Evolutionary conservation across 2,113 vertebrate genomes (phyloP).

Genomic region (Pelobates fuscus): DNA sequence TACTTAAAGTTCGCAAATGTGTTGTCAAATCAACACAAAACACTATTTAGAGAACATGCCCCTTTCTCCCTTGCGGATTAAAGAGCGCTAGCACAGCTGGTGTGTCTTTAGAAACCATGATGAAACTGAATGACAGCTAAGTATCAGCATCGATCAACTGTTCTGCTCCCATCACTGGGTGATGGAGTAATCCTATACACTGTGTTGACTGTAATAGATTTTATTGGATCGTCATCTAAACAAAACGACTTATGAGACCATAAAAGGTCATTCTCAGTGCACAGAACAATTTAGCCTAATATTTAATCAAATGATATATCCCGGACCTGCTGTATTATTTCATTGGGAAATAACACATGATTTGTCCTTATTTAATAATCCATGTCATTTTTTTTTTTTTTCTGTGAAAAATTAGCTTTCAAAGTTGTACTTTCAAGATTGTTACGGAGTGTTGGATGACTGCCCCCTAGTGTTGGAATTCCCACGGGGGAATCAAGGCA

Average conservation of each 20-base stretch:
- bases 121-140: conserved; percentile 18
- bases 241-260: conserved; percentile 22
- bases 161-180: neutral
- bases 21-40: no score
- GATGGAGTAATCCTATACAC: conserved; percentile 39
- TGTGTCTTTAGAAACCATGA: conserved; percentile 23
- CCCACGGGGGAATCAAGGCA: no score
- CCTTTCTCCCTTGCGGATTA: neutral
- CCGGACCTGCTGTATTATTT: neutral
- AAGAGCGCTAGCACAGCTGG: neutral
- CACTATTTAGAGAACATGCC: no score
- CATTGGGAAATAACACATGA: neutral
- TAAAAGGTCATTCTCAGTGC: conserved; percentile 27
- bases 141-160: conserved; percentile 25
- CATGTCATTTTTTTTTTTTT: no score
- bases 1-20: no score
- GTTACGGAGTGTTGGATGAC: no score
- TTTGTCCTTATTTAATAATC: neutral
- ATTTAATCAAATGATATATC: conserved; percentile 12
- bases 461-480: no score
- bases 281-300: neutral
- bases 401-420: no score
- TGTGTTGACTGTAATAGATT: conserved; percentile 33
- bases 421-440: no score
- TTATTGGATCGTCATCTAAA: conserved; percentile 40